Percentiles rank a stretch among this genome's conserved stretches.
Evolutionary conservation across 2,888 invertebrate species (phyloP).

Genomic region (Latrodectus elegans): DNA sequence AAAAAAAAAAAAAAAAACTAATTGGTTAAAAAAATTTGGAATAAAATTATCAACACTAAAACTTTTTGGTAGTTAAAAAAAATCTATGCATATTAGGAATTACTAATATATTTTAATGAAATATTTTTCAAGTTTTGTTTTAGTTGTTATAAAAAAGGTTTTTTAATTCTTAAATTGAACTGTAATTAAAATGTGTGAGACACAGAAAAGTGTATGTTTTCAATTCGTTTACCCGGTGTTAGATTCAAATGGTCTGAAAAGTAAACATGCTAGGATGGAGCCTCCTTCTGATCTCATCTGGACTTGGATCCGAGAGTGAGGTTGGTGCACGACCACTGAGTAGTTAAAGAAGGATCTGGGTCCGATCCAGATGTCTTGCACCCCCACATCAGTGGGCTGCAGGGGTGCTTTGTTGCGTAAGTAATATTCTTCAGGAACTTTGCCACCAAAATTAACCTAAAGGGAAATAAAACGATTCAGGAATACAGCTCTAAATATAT

Average conservation of each 20-base stretch:
- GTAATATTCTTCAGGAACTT: neutral
- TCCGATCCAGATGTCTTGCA: neutral
- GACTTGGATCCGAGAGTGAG: neutral
- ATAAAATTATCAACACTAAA: no score
- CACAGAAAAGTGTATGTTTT: no score
- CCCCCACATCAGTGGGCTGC: neutral
- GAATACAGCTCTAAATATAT: no score
- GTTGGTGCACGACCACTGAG: neutral
- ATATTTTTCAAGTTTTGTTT: neutral
- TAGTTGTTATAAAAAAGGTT: neutral
- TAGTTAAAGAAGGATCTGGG: neutral
- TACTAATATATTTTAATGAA: neutral
- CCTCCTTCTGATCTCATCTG: neutral
- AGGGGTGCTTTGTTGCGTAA: neutral
- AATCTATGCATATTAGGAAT: no score
- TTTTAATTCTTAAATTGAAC: neutral
- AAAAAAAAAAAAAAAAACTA: no score
- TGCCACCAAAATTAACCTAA: neutral
- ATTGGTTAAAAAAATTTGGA: no score
- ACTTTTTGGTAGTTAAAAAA: no score
- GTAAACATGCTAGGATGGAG: neutral
- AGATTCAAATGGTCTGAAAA: neutral
- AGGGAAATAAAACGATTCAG: neutral
- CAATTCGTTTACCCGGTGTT: no score
- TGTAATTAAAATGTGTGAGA: no score